Evolutionary conservation across 2,888 invertebrate species (phyloP), one percentile per base, ranked within the genome.

Genomic region (Gastracanthus pulcherrimus): DNA sequence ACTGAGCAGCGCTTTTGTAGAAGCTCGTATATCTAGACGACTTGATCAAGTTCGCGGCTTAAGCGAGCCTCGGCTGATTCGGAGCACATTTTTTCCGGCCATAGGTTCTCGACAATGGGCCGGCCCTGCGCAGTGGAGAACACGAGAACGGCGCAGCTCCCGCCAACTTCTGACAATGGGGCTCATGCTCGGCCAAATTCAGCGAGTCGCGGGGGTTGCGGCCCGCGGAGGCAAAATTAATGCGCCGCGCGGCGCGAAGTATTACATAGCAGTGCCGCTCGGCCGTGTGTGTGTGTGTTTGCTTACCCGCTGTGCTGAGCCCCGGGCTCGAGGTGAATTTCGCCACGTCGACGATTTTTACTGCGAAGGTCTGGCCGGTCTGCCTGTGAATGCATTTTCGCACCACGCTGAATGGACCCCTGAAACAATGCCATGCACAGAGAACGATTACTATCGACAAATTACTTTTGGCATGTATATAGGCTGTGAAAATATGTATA

Each of bases 261-360:
- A 87, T 87, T 87, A 87, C n/a, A 87, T 86, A 81, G 78, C 75
- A 67, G 66, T n/a, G 41, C 31, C 60, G 45, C 62, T n/a, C 23
- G n/a, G 31, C 26, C 6, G 60, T 7, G 23, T 62, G 26, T 4
- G 34, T 31, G 4, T 26, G 31, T 76, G 70, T 71, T 75, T 84
- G 90, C 93, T 92, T 92, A 98, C 98, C 98, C 91, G 98, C 97
- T 90, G 98, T 98, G 91, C 98, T 98, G 85, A 99, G 95, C 83
- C 98, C 99, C 41, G 99, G 98, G 90, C 98, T 98, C 75, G 98
- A 97, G 85, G 98, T 98, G 92, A 99, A 99, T 91, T 98, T 97
- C 86, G 98, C 98, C 77, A 99, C 98, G 93, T 99, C 99, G 86
- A 99, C 98, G 89, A 99, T 98, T 94, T 99, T 99, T 87, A 99